These are phyloP conservation scores for Atractosteus spatula DNA, from an alignment of 2,113 vertebrate genomes.

Conservation along the genomic window DNA sequence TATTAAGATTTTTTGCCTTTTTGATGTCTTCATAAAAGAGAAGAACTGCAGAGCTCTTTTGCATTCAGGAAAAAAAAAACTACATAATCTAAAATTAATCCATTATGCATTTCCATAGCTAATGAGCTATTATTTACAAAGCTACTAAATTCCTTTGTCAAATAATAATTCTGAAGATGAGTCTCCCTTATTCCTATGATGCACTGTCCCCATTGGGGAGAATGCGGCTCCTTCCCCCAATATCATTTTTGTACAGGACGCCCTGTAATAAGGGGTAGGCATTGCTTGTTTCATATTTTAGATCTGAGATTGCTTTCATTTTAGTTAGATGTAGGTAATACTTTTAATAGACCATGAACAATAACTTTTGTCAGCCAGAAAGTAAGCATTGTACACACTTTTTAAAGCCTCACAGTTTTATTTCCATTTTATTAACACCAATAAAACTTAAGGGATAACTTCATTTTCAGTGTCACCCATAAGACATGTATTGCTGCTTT, in stretches of 20 bases:
- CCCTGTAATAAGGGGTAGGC: neutral
- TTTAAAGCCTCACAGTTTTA: too few species aligned
- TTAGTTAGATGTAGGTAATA: too few species aligned
- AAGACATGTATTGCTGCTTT: too few species aligned
- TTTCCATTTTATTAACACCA: too few species aligned
- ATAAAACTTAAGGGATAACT: too few species aligned
- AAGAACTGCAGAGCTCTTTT: slow-evolving; percentile 20
- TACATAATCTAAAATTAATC: slow-evolving; percentile 24
- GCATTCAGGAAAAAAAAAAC: neutral
- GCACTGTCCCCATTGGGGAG: neutral
- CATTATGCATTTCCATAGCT: slow-evolving; percentile 37
- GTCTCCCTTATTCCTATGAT: neutral
- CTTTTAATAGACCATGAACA: too few species aligned
- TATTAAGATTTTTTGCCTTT: slow-evolving; percentile 2
- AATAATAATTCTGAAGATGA: neutral
- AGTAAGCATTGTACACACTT: too few species aligned
- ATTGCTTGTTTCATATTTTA: neutral
- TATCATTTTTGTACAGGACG: neutral
- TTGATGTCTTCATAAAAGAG: slow-evolving; percentile 16
- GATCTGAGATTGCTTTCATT: too few species aligned
- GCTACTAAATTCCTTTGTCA: slow-evolving; percentile 7
- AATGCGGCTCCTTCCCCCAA: neutral
- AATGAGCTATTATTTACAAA: slow-evolving; percentile 27
- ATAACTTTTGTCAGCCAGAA: too few species aligned
- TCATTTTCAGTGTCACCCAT: too few species aligned